Evolutionary conservation across 2,888 invertebrate genomes (phyloP), one percentile per base, ranked within the genome.

Genomic region (Acanthosepion esculentum): DNA sequence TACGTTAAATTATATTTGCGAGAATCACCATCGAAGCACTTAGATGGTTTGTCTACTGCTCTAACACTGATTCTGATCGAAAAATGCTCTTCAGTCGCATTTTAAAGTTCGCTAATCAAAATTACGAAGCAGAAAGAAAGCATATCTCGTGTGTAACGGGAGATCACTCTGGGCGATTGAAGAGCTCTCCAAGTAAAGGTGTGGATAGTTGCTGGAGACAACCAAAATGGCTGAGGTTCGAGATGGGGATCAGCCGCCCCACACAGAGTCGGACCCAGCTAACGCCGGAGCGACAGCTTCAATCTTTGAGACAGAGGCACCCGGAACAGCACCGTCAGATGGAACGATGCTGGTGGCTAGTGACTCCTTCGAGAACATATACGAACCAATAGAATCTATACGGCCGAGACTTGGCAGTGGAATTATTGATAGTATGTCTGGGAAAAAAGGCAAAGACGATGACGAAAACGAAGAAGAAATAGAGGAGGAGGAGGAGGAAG

Each of bases 261-360:
- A 95, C 50, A 96, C 95, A 78, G 96, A 96, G 94, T 95, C 96
- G 53, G 96, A 96, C 94, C 96, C 96, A 91, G 96, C 95, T 91
- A 96, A 96, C 95, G 96, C 96, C 91, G 95, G 96, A 23, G 53
- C 53, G n/a, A 50, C 93, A 12, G 50, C 93, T 18, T 93, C 93
- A 18, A 93, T 93, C 93, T 93, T 93, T 26, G 97, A 97, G 95
- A 96, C 96, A 94, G 95, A 96, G 59, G 96, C 96, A 33, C 98
- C 98, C 41, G 98, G 98, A 50, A 93, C 93, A 50, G 93, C 93
- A n/a, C 98, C 98, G 94, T 98, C 98, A 93, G 97, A 97, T 48
- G 98, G 98, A 97, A 98, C 98, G 96, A 98, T 98, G 97, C 97
- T 98, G 91, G 98, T 98, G 94, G 98, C 98, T 26, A 95, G 96